phyloP scores from a whole-genome alignment of 2,888 invertebrate genomes.

The Bellardia pandia region DNA sequence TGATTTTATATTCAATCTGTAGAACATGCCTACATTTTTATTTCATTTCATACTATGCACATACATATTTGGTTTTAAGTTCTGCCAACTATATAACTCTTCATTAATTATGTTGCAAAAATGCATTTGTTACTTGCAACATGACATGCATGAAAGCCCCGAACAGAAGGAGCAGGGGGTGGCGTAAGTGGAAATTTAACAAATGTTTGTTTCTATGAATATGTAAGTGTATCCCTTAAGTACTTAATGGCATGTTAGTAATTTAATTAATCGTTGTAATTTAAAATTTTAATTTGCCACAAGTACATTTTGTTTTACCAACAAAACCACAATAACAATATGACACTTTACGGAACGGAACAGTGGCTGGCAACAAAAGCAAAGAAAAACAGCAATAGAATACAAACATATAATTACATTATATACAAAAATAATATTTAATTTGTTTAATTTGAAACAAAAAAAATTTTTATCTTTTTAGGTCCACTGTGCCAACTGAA shows the following conservation, averaged over 20 bases:
- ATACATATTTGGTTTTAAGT: conserved; percentile 29
- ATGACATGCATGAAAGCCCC: neutral
- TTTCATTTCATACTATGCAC: neutral
- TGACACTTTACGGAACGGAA: conserved; percentile 34
- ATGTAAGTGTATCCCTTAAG: conserved; percentile 65
- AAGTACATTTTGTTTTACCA: conserved; percentile 69
- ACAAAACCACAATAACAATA: conserved; percentile 59
- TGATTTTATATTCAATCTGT: neutral
- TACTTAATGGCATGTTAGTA: conserved; percentile 70
- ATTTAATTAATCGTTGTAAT: conserved; percentile 73
- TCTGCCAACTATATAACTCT: conserved; percentile 47
- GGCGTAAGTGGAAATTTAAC: conserved; percentile 24
- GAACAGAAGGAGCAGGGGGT: neutral
- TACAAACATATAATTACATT: neutral
- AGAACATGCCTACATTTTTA: neutral
- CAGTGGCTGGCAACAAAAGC: neutral
- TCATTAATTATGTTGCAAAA: conserved; percentile 63
- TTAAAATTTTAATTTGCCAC: conserved; percentile 72
- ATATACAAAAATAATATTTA: too few species aligned
- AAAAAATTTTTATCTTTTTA: too few species aligned
- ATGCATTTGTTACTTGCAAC: conserved; percentile 52
- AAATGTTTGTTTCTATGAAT: conserved; percentile 10
- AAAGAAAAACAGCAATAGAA: neutral
- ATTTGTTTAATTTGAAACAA: too few species aligned
- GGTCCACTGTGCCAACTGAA: too few species aligned